Percentiles rank a stretch among this genome's conserved stretches.
phyloP scores from a whole-genome alignment of 1,140 invertebrate genomes.

The Aphis craccivora region DNA sequence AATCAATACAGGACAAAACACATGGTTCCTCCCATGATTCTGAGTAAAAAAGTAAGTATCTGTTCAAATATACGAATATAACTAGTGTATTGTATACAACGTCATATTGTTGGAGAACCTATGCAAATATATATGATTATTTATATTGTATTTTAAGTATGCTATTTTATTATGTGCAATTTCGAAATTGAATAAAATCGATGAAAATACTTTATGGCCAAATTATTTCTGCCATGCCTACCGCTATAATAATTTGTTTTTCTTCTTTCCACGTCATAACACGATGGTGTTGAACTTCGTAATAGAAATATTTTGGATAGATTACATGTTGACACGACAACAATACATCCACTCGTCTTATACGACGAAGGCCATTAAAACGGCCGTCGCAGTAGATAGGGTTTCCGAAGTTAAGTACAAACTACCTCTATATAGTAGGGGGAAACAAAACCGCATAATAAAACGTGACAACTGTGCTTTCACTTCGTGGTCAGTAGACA shows the following conservation, averaged over 20 bases:
- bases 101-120: not conserved
- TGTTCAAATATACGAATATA: slow-evolving; percentile 26
- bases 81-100: not conserved
- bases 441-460: slow-evolving; percentile 27
- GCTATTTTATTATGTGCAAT: not conserved
- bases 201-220: not conserved
- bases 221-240: not conserved
- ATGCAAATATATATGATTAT: not conserved
- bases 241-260: not conserved
- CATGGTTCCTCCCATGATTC: slow-evolving; percentile 72
- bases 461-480: slow-evolving; percentile 49
- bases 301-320: slow-evolving; percentile 25
- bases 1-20: slow-evolving; percentile 79
- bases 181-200: not conserved
- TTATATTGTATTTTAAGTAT: not conserved
- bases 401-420: slow-evolving; percentile 27
- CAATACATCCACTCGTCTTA: slow-evolving; percentile 14
- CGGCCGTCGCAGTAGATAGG: not conserved
- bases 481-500: slow-evolving; percentile 27
- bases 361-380: not conserved
- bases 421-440: not conserved
- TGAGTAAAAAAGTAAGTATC: slow-evolving; percentile 73
- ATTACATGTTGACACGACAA: slow-evolving; percentile 7
- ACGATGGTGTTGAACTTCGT: not conserved
- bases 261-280: not conserved